Percentiles rank a stretch among this genome's conserved stretches.
These are phyloP conservation scores for Brachionus rotundiformis DNA, from an alignment of 1,140 invertebrate species.

Conservation along the genomic window DNA sequence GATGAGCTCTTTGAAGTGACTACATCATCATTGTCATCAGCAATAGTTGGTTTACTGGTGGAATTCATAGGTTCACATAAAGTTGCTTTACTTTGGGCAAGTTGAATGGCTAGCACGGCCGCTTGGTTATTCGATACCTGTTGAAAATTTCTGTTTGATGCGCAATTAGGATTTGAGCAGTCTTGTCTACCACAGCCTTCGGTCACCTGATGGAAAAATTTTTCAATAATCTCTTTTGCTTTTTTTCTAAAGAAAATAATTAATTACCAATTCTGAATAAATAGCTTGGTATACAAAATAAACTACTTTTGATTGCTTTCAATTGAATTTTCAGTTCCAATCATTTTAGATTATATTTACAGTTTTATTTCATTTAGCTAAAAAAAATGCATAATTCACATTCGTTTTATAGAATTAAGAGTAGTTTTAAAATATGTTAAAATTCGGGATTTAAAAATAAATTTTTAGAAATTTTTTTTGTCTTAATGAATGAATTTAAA, in stretches of 20 bases:
- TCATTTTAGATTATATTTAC: conserved; percentile 20
- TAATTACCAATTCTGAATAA: conserved; percentile 1
- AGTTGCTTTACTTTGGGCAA: conserved; percentile 79
- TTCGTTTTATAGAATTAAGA: neutral
- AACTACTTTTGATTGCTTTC: conserved; percentile 11
- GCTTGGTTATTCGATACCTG: conserved; percentile 72
- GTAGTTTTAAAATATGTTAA: neutral
- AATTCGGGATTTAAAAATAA: neutral
- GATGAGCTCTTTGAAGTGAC: conserved; percentile 43
- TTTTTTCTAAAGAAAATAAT: neutral
- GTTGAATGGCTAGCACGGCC: conserved; percentile 79
- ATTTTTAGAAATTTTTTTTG: neutral
- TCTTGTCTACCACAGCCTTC: conserved; percentile 82
- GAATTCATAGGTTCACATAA: conserved; percentile 79
- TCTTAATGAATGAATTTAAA: neutral
- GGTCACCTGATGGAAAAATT: conserved; percentile 85
- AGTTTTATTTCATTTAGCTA: neutral
- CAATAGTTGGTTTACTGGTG: conserved; percentile 58
- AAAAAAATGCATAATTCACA: neutral
- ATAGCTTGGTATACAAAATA: neutral
- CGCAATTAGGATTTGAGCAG: conserved; percentile 82
- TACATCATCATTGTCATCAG: conserved; percentile 51
- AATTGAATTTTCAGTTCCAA: conserved; percentile 19
- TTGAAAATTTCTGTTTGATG: conserved; percentile 70
- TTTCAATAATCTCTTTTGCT: conserved; percentile 81